Evolutionary conservation across 2,113 vertebrate genomes (phyloP).

Genomic region (Lepus timidus): DNA sequence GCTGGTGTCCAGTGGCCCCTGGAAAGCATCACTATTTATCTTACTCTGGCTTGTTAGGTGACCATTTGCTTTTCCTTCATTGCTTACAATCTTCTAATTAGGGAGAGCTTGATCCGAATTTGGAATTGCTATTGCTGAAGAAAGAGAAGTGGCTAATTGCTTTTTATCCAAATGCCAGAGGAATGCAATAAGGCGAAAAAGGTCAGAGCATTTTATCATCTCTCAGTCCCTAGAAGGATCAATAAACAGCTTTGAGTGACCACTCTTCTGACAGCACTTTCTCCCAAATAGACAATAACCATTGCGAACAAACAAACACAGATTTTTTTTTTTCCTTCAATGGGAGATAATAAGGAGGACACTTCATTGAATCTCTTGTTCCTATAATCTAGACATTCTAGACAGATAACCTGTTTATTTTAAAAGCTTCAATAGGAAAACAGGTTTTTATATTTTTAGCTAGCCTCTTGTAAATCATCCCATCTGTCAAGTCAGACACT

Average conservation of each 20-base stretch:
- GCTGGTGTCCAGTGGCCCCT: neutral
- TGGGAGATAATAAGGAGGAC: constrained; percentile 52
- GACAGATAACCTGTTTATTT: too few species aligned
- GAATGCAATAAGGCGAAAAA: constrained; percentile 42
- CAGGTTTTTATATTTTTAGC: neutral
- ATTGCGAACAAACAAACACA: constrained; percentile 63
- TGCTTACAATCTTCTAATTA: constrained; percentile 58
- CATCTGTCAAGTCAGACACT: neutral
- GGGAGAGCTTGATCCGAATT: constrained; percentile 48
- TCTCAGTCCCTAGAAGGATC: constrained; percentile 74
- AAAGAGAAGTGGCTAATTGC: constrained; percentile 73
- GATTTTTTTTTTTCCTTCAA: constrained; percentile 58
- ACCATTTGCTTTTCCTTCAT: constrained; percentile 60
- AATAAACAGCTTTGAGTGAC: constrained; percentile 64
- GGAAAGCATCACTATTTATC: constrained; percentile 70
- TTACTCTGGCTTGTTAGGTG: constrained; percentile 55
- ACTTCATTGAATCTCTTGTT: constrained; percentile 72
- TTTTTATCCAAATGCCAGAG: constrained; percentile 70
- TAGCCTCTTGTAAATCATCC: neutral
- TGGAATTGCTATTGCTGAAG: constrained; percentile 60
- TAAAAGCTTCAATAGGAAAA: too few species aligned
- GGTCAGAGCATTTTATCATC: constrained; percentile 76
- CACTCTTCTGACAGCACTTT: constrained; percentile 55
- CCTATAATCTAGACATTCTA: constrained; percentile 54
- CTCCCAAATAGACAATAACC: constrained; percentile 41